Percentiles rank a stretch among this genome's conserved stretches.
phyloP scores from a whole-genome alignment of 2,888 invertebrate species.

The Brachylomia viminalis region DNA sequence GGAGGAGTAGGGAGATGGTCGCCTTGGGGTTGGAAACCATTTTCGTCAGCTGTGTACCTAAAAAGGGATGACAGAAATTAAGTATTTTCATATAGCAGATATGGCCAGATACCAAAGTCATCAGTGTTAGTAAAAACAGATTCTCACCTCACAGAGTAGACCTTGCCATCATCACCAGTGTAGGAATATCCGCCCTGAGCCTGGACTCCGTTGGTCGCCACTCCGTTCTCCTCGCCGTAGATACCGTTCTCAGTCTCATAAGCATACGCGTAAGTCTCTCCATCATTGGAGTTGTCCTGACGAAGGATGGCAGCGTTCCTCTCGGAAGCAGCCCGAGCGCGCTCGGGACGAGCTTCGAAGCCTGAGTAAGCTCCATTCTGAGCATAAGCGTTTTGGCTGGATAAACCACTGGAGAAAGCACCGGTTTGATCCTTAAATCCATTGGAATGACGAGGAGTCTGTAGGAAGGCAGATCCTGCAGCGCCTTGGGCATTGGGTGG shows the following conservation, averaged over 20 bases:
- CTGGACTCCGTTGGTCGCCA: constrained; percentile 84
- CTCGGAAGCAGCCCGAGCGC: constrained; percentile 82
- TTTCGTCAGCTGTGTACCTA: constrained; percentile 87
- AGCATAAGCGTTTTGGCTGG: constrained; percentile 28
- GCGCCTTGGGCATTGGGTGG: constrained; percentile 77
- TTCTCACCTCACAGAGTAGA: constrained; percentile 83
- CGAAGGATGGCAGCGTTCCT: constrained; percentile 85
- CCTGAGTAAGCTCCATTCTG: constrained; percentile 52
- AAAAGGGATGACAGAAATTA: neutral
- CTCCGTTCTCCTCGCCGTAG: constrained; percentile 83
- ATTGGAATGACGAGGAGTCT: constrained; percentile 61
- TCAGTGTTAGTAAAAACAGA: neutral
- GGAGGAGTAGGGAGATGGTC: constrained; percentile 87
- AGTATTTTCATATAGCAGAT: too few species aligned
- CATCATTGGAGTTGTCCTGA: constrained; percentile 82
- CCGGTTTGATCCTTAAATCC: constrained; percentile 55
- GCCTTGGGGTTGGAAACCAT: constrained; percentile 85
- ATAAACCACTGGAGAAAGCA: constrained; percentile 45
- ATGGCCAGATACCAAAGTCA: too few species aligned
- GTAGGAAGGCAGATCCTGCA: constrained; percentile 55
- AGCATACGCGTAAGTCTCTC: constrained; percentile 83
- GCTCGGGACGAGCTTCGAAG: constrained; percentile 74
- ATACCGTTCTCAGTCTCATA: constrained; percentile 88
- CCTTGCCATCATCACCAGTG: constrained; percentile 86
- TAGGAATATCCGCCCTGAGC: constrained; percentile 86